Percentiles rank a stretch among this genome's conserved stretches.
Conservation (phyloP, 2,113 vertebrate genomes). For the Corythoichthys intestinalis region DNA sequence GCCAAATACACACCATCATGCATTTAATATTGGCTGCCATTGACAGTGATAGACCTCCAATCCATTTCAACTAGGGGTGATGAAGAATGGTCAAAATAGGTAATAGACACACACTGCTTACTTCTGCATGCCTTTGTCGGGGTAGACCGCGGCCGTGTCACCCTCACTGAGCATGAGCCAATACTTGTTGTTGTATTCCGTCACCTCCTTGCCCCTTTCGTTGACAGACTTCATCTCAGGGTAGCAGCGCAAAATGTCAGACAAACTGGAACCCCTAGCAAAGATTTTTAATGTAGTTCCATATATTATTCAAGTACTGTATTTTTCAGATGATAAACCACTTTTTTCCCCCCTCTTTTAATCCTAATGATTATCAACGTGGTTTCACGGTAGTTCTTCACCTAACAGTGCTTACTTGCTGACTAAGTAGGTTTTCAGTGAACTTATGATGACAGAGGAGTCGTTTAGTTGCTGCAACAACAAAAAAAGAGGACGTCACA, state of each 20-base stretch:
- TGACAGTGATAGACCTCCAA: neutral
- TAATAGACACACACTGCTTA: conserved; percentile 54
- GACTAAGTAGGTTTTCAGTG: conserved; percentile 83
- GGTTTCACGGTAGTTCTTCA: neutral
- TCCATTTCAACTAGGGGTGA: too few relatives aligned
- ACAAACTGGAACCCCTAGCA: conserved; percentile 44
- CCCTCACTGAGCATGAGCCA: conserved; percentile 91
- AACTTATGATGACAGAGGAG: conserved; percentile 94
- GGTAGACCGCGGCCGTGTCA: conserved; percentile 72
- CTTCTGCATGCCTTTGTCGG: conserved; percentile 81
- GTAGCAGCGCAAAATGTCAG: conserved; percentile 82
- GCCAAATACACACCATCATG: neutral
- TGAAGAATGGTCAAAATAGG: too few relatives aligned
- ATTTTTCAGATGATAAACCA: too few relatives aligned
- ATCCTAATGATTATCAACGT: neutral
- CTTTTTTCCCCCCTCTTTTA: too few relatives aligned
- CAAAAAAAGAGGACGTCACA: neutral
- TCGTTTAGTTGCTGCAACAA: conserved; percentile 88
- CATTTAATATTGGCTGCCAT: neutral
- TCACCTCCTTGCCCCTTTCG: conserved; percentile 83
- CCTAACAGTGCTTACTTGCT: conserved; percentile 73
- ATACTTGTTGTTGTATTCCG: conserved; percentile 90
- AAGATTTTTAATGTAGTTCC: neutral
- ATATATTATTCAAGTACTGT: neutral
- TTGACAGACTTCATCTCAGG: conserved; percentile 83